Evolutionary conservation across 2,888 invertebrate genomes (phyloP), one percentile per base, ranked within the genome.

Genomic region (Unio delphinus): DNA sequence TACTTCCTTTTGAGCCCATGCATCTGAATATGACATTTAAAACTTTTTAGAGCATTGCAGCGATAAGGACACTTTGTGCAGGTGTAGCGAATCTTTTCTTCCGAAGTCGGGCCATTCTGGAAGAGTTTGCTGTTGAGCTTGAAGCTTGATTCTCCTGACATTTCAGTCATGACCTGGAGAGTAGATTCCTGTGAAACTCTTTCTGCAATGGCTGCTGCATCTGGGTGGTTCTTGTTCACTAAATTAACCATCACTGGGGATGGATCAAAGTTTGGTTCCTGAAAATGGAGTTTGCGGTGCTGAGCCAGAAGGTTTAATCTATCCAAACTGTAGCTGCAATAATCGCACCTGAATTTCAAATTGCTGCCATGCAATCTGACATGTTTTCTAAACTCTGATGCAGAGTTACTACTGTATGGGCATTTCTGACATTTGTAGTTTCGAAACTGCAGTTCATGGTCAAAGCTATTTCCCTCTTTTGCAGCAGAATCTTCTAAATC

Each of bases 31-130:
- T 87, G 87, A 28, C 83, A 80, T 65, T 79, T 80, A 67, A 80
- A 84, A 68, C 81, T 80, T 67, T 84, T 82, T n/a, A 82, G 69
- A 20, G 81, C 79, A 65, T 80, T 80, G 62, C 84, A 80, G 54
- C 76, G 76, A 70, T 85, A 86, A 30, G 86, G 86, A 67, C 87
- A 87, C 26, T 76, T 73, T 7, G 72, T 69, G 70, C 87, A 86
- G 34, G 73, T 64, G 62, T 82, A 83, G 6, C 80, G 73, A 23
- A 77, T 69, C 56, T 79, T 82, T 26, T 82, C 80, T 23, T 82
- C 80, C n/a, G 61, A 54, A 55, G 34, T 57, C 4, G 62, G 62
- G 1, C n/a, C 20, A 30, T 68, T 76, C 28, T 69, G 71, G 28
- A 60, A 61, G 6, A 67, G 34, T 55, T 67, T 65, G 58, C 65